Evolutionary conservation across 2,113 vertebrate genomes (phyloP).

Genomic region (Aptenodytes forsteri): DNA sequence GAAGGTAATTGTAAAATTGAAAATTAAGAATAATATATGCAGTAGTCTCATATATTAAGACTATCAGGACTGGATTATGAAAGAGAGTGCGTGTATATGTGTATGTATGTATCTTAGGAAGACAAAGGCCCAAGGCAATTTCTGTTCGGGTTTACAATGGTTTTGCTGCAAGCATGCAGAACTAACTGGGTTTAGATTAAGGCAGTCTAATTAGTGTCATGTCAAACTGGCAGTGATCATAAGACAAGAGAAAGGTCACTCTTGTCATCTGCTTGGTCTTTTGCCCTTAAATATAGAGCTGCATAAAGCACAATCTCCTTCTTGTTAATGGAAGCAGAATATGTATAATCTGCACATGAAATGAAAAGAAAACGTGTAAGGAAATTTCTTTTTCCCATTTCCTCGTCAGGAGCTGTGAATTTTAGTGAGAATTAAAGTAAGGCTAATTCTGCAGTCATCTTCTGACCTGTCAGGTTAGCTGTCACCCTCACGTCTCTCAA

Average conservation of each 20-base stretch:
- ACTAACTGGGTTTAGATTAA: conserved; percentile 87
- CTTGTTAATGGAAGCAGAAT: conserved; percentile 86
- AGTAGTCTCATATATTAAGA: conserved; percentile 55
- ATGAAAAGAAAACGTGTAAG: conserved; percentile 82
- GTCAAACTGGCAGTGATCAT: conserved; percentile 85
- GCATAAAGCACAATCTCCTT: conserved; percentile 83
- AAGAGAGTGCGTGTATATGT: conserved; percentile 32
- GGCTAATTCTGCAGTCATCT: conserved; percentile 87
- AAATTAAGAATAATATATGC: conserved; percentile 59
- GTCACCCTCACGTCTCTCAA: conserved; percentile 87
- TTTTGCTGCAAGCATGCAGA: conserved; percentile 83
- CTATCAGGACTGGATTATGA: conserved; percentile 63
- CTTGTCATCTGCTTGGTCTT: conserved; percentile 86
- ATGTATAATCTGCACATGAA: conserved; percentile 85
- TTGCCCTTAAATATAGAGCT: conserved; percentile 86
- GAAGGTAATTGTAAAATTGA: conserved; percentile 60
- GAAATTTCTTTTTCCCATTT: conserved; percentile 86
- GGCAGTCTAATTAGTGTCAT: conserved; percentile 88
- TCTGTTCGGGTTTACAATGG: conserved; percentile 79
- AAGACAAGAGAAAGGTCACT: conserved; percentile 85
- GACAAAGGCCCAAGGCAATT: conserved; percentile 85
- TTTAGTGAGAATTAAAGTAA: conserved; percentile 88
- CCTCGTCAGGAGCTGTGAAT: conserved; percentile 86
- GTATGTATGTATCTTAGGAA: conserved; percentile 66
- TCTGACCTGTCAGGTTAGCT: conserved; percentile 91